Percentiles rank a stretch among this genome's conserved stretches.
phyloP scores from a whole-genome alignment of 1,140 invertebrate genomes.

The Nasonia vitripennis region DNA sequence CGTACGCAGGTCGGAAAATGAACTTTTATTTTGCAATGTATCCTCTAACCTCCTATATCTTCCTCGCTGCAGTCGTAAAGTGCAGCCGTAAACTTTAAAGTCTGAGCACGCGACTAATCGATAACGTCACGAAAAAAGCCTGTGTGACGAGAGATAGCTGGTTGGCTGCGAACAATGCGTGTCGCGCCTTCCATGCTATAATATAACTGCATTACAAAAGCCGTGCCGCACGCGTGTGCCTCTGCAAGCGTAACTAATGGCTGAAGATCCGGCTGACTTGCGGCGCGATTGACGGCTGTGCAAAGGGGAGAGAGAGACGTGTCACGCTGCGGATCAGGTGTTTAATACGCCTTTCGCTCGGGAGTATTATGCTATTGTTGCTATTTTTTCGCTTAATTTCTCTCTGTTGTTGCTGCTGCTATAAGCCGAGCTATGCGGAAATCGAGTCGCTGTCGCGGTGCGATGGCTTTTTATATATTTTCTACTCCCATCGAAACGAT shows the following conservation, averaged over 20 bases:
- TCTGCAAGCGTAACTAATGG: slow-evolving; percentile 29
- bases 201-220: background rate
- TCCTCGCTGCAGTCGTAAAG: too few species aligned
- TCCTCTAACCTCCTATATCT: too few species aligned
- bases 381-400: background rate
- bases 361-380: background rate
- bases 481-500: background rate
- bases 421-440: background rate
- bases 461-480: background rate
- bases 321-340: background rate
- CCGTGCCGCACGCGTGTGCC: background rate
- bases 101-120: background rate
- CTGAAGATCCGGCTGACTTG: slow-evolving; percentile 13
- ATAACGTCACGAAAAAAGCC: background rate
- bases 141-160: background rate
- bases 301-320: background rate
- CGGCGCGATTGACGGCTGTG: slow-evolving; percentile 2
- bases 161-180: slow-evolving; percentile 28
- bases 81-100: too few species aligned
- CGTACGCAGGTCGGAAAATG: too few species aligned
- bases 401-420: background rate
- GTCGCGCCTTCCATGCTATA: background rate
- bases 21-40: too few species aligned
- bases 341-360: slow-evolving; percentile 13
- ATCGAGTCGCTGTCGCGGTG: background rate